Percentiles rank a stretch among this genome's conserved stretches.
phyloP scores from a whole-genome alignment of 92 coral and sea anemone genomes.

The Metridium senile region DNA sequence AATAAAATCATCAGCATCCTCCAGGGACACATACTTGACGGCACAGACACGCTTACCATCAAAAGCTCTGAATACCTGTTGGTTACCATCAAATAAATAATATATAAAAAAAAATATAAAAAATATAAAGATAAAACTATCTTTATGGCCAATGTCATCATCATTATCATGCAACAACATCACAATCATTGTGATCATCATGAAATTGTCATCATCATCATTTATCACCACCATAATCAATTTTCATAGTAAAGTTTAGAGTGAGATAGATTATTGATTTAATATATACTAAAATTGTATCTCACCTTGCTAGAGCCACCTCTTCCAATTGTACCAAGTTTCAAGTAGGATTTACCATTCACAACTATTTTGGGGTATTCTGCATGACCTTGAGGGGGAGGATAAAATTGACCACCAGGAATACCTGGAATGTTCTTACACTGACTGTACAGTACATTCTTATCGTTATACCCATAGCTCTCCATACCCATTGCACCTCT shows the following conservation, averaged over 20 bases:
- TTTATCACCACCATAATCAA: too few relatives aligned
- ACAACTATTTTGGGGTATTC: conserved; percentile 58
- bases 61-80: conserved; percentile 72
- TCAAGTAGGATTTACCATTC: conserved; percentile 79
- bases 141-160: too few relatives aligned
- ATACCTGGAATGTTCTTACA: neutral
- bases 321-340: conserved; percentile 82
- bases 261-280: too few relatives aligned
- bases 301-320: conserved; percentile 98
- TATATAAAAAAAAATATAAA: too few relatives aligned
- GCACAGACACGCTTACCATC: conserved; percentile 89
- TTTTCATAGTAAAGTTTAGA: too few relatives aligned
- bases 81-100: neutral
- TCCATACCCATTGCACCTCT: neutral
- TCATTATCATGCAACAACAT: too few relatives aligned
- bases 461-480: neutral
- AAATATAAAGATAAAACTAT: too few relatives aligned
- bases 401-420: conserved; percentile 4
- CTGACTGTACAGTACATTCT: neutral
- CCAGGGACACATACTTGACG: conserved; percentile 82
- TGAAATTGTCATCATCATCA: too few relatives aligned
- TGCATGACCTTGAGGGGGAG: conserved; percentile 12
- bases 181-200: too few relatives aligned
- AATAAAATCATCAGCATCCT: conserved; percentile 84
- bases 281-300: too few relatives aligned